Evolutionary conservation across 1,140 invertebrate genomes (phyloP), one percentile per base, ranked within the genome.

Genomic region (Pseudobourletiella spinata): DNA sequence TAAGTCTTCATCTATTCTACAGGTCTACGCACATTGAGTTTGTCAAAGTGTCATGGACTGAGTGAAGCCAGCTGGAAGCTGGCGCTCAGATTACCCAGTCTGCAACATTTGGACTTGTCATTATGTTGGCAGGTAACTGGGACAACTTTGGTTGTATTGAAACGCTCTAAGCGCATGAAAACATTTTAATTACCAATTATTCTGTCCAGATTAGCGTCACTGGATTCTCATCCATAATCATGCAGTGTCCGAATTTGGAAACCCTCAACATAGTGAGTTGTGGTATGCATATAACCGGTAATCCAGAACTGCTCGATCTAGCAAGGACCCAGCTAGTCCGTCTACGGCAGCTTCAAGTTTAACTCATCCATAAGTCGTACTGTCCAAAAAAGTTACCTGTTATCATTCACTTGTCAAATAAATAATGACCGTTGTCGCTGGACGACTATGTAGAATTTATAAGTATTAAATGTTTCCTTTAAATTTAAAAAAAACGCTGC

Each of bases 41-140:
- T 62, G 20, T 57, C 52, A 1, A 29, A 22, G 1, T 62, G 60
- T 43, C 50, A 35, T 26, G 54, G 16, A 26, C 22, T 62, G 24
- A 42, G 29, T 57, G 60, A 62, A 28, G 52, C 60, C 18, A 39
- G 52, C 1, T 62, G 60, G 60, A 62, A 56, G 24, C 18, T 62
- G 8, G 60, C 60, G 8, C 39, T 62, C 22, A 24, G 15, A 14
- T 28, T 62, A n/a, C 55, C 52, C 16, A 50, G 26, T 48, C 51
- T 62, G 39, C 8, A 11, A 24, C 25, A 20, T 0, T 28, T 62
- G 26, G 50, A 62, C 50, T 11, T 62, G 25, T 57, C 52, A 2
- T 6, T 28, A 11, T 62, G 60, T 22, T 56, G 50, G 1, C 60
- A 62, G 43, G 60, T 62, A 43, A n/a, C n/a, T n/a, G 14, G 26